These are phyloP conservation scores for Oreonectes daqikongensis DNA, from an alignment of 2,797 vertebrate genomes.

Conservation along the genomic window DNA sequence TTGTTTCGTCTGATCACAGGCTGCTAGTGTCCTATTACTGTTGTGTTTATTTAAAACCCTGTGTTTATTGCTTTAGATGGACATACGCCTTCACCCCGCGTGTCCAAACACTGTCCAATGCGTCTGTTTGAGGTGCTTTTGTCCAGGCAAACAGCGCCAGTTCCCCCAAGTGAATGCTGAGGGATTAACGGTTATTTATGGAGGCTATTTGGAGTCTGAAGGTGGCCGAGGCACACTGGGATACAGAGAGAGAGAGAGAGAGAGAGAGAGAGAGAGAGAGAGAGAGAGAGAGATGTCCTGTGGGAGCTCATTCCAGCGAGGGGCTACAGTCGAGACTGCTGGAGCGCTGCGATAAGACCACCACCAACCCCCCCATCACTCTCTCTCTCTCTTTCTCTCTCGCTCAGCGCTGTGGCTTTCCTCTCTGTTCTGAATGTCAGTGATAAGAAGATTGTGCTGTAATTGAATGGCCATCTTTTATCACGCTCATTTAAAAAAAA, in stretches of 20 bases:
- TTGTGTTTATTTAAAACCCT: constrained; percentile 66
- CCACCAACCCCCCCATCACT: constrained; percentile 73
- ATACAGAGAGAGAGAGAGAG: constrained; percentile 62
- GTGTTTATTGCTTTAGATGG: constrained; percentile 24
- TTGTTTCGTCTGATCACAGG: constrained; percentile 54
- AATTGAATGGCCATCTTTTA: constrained; percentile 72
- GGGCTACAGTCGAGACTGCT: constrained; percentile 85
- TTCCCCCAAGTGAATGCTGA: constrained; percentile 23
- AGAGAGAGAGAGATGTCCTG: constrained; percentile 66
- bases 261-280: constrained; percentile 7
- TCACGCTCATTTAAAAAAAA: constrained; percentile 42
- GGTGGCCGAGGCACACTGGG: constrained; percentile 38
- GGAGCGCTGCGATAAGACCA: constrained; percentile 88
- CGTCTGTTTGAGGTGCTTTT: constrained; percentile 11
- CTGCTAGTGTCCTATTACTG: constrained; percentile 69
- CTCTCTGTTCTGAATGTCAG: constrained; percentile 79
- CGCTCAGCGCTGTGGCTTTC: background rate
- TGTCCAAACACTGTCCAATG: constrained; percentile 21
- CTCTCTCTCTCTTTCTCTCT: constrained; percentile 4
- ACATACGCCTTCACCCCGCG: constrained; percentile 36
- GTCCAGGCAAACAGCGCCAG: constrained; percentile 23
- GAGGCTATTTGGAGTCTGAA: constrained; percentile 35
- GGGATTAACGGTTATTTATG: constrained; percentile 30
- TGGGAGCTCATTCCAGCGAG: constrained; percentile 76
- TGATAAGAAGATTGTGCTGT: constrained; percentile 88